Evolutionary conservation across 2,888 invertebrate species (phyloP).

Genomic region (Hoplodrina ambigua): DNA sequence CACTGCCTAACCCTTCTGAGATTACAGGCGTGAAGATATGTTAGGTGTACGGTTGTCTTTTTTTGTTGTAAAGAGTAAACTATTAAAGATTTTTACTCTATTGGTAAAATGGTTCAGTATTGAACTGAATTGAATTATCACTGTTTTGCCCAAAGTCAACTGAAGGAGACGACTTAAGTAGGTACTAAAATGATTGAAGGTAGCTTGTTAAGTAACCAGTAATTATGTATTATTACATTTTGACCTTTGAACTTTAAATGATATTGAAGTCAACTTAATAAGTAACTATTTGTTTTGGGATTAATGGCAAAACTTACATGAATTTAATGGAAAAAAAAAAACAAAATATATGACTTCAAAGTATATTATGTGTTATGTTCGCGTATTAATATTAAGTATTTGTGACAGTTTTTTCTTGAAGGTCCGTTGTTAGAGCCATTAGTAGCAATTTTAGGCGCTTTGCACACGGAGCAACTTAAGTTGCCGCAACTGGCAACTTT

Average conservation of each 20-base stretch:
- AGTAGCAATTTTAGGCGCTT: too few species aligned
- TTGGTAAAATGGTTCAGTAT: background rate
- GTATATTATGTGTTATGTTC: too few species aligned
- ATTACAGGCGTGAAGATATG: too few species aligned
- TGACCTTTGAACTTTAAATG: slow-evolving; percentile 45
- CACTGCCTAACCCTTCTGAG: too few species aligned
- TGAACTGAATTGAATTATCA: slow-evolving; percentile 6
- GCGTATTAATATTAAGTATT: too few species aligned
- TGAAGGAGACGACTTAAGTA: slow-evolving; percentile 3
- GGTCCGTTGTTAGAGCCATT: too few species aligned
- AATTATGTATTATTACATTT: slow-evolving; percentile 38
- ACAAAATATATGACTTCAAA: background rate
- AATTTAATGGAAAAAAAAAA: slow-evolving; percentile 8
- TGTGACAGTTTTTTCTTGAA: too few species aligned
- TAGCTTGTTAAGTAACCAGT: slow-evolving; percentile 43
- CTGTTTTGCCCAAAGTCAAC: slow-evolving; percentile 5
- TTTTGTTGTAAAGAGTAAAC: too few species aligned
- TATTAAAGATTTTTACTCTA: background rate
- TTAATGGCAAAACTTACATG: slow-evolving; percentile 5
- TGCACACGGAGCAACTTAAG: too few species aligned
- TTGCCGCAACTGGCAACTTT: too few species aligned
- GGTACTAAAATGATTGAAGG: slow-evolving; percentile 32
- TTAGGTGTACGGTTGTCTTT: too few species aligned
- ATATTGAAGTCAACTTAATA: slow-evolving; percentile 28
- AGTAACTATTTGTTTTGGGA: slow-evolving; percentile 1